Evolutionary conservation across 2,797 vertebrate genomes (phyloP), one percentile per base, ranked within the genome.

Genomic region (Leptodactylus fallax): DNA sequence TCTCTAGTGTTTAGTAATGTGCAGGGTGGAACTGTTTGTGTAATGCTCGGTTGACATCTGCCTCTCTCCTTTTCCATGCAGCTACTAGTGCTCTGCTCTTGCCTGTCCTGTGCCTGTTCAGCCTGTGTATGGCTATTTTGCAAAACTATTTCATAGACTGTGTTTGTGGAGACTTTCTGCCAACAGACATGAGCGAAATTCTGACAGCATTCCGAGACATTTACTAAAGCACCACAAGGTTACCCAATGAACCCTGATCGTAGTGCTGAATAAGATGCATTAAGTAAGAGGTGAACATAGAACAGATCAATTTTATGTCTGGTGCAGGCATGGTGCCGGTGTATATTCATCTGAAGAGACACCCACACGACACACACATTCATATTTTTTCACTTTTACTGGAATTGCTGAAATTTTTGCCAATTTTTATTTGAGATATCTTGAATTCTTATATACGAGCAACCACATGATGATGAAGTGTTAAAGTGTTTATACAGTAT

Each of bases 191-290:
- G 77, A 58, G 23, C 76, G 14, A 58, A 58, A 56, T 27, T 17
- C 51, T 79, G 47, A 74, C 71, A 49, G 47, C 71, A 74, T 74
- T 74, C 71, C 71, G 71, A 78, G 76, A 78, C 76, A 23, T 79
- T 79, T 79, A 79, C 53, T 79, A 79, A 27, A 27, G 23, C 77
- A 19, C n/a, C 23, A 27, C 51, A 36, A 27, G 53, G 51, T 79
- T 79, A 56, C 53, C 14, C 51, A 79, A 58, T 79, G 53, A 79
- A 27, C 77, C 53, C 53, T 79, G 36, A 2, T 56, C 17, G 51
- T 27, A 53, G 77, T 27, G 53, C 53, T 79, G 77, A 56, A 55
- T 58, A 17, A 27, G 53, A 53, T 55, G 6, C 72, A 76, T 51
- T 23, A 76, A 76, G 45, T 53, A 53, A 56, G 23, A 56, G 23